Evolutionary conservation across 2,888 invertebrate genomes (phyloP).

Genomic region (Morpho achilles): DNA sequence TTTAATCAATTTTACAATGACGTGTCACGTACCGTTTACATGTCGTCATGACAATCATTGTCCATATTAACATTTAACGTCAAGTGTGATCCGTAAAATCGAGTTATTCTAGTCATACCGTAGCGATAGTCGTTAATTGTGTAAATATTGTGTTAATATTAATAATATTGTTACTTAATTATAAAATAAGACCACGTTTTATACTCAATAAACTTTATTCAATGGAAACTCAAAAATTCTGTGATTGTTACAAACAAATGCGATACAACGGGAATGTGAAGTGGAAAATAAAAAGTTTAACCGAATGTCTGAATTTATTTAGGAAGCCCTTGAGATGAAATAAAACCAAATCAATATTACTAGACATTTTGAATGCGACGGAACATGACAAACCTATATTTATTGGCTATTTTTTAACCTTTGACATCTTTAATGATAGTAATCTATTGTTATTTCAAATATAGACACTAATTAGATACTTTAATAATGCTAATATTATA

Average conservation of each 20-base stretch:
- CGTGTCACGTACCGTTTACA: no score
- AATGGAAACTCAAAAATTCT: slow-evolving; percentile 36
- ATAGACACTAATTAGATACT: no score
- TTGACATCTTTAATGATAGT: no score
- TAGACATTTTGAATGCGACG: no score
- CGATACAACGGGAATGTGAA: slow-evolving; percentile 65
- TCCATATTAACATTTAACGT: background rate
- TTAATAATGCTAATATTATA: no score
- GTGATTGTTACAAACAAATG: slow-evolving; percentile 42
- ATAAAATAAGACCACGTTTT: slow-evolving; percentile 42
- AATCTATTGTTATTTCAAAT: no score
- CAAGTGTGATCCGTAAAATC: slow-evolving; percentile 10
- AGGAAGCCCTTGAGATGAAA: slow-evolving; percentile 35
- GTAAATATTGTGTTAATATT: slow-evolving; percentile 46
- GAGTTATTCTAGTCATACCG: slow-evolving; percentile 64
- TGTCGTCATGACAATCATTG: background rate
- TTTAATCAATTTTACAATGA: no score
- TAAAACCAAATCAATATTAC: background rate
- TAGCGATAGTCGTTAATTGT: slow-evolving; percentile 13
- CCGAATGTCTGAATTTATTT: slow-evolving; percentile 46
- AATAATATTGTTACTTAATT: slow-evolving; percentile 38
- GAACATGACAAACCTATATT: no score
- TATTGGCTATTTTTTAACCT: no score
- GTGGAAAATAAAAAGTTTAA: slow-evolving; percentile 64
- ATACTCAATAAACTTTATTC: slow-evolving; percentile 61